Conservation (phyloP, 2,113 vertebrate species). For the Origma solitaria region DNA sequence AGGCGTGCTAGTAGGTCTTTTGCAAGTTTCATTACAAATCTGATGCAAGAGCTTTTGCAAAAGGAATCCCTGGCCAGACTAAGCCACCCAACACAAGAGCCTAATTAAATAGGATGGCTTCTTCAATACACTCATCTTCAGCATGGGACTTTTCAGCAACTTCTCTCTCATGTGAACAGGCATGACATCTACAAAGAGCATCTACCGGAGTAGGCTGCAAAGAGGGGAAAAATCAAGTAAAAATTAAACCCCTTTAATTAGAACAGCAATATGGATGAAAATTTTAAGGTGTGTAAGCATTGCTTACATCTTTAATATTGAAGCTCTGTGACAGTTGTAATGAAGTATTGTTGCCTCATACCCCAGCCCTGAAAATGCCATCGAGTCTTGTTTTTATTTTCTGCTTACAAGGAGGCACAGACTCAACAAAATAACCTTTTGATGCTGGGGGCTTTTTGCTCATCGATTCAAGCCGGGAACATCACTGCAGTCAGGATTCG, state of each 20-base stretch:
- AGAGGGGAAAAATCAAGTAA: not conserved
- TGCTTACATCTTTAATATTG: not conserved
- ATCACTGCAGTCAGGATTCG: not conserved
- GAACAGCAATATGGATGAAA: not conserved
- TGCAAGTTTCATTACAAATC: not conserved
- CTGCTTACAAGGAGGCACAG: not conserved
- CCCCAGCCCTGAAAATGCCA: not conserved
- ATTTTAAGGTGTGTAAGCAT: not conserved
- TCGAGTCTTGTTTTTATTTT: not conserved
- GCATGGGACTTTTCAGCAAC: not conserved
- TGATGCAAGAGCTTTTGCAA: not conserved
- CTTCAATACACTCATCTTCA: not conserved
- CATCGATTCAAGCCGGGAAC: not conserved
- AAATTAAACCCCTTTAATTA: not conserved
- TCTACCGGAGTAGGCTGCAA: not conserved
- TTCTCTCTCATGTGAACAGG: not conserved
- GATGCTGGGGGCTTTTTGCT: not conserved
- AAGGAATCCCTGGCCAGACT: not conserved
- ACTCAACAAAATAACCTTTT: not conserved
- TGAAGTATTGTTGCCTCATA: not conserved
- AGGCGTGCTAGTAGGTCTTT: not conserved
- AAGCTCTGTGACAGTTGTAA: not conserved
- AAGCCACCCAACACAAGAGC: not conserved
- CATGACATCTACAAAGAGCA: not conserved
- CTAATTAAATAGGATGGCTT: not conserved